Conservation (phyloP, 92 coral and sea anemone species). For the Epizoanthus scotinus region DNA sequence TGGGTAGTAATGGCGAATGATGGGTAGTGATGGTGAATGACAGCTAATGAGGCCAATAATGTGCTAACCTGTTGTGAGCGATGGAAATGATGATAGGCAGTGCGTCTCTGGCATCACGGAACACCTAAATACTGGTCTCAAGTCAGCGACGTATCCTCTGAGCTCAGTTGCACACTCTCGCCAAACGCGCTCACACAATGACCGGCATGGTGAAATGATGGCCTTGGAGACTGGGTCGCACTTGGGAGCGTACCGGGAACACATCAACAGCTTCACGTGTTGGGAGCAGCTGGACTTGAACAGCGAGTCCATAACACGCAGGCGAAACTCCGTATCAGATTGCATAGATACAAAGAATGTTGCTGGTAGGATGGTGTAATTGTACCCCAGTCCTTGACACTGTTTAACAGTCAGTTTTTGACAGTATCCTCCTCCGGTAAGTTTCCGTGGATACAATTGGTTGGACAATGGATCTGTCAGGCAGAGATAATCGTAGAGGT, state of each 20-base stretch:
- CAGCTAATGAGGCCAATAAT: neutral
- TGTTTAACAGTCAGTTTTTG: conserved; percentile 18
- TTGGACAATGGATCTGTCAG: conserved; percentile 11
- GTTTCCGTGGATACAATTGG: conserved; percentile 21
- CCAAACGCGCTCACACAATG: conserved; percentile 13
- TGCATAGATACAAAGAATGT: conserved; percentile 16
- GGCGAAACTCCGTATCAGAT: conserved; percentile 18
- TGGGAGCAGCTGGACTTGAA: conserved; percentile 14
- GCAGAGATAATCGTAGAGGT: neutral
- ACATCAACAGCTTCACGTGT: neutral
- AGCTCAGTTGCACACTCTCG: neutral
- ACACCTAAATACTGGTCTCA: conserved; percentile 17
- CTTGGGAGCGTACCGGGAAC: conserved; percentile 36
- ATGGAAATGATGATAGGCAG: neutral
- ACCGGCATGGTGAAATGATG: conserved; percentile 11
- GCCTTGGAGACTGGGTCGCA: neutral
- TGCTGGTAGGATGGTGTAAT: conserved; percentile 32
- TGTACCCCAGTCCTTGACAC: conserved; percentile 32
- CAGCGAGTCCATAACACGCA: conserved; percentile 3
- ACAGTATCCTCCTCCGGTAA: conserved; percentile 36
- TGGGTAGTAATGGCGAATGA: neutral
- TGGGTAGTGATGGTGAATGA: no score
- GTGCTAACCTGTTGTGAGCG: conserved; percentile 7
- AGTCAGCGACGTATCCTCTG: conserved; percentile 1
- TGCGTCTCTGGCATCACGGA: conserved; percentile 23